These are phyloP conservation scores for Entomobrya proxima DNA, from an alignment of 2,888 invertebrate species.

Conservation along the genomic window DNA sequence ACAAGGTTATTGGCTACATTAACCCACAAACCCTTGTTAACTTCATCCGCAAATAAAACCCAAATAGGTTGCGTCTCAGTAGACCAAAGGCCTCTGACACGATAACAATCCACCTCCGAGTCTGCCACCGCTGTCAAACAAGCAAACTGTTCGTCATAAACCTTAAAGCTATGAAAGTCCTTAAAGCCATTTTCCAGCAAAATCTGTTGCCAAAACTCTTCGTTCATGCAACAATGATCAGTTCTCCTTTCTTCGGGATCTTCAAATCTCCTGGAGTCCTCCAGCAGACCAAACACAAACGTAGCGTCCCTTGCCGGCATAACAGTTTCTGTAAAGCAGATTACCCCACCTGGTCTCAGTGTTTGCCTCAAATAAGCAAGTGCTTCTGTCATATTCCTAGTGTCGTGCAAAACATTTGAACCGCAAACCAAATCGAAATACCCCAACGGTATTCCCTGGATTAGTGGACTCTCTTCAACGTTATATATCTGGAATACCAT, in stretches of 20 bases:
- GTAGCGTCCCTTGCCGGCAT: background rate
- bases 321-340: slow-evolving; percentile 32
- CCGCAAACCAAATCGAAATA: slow-evolving; percentile 51
- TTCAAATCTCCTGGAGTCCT: slow-evolving; percentile 51
- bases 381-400: slow-evolving; percentile 31
- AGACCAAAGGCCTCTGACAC: no score
- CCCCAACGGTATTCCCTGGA: slow-evolving; percentile 46
- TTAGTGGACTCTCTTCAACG: slow-evolving; percentile 52
- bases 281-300: slow-evolving; percentile 49
- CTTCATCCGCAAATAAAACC: no score
- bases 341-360: slow-evolving; percentile 27
- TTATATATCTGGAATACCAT: slow-evolving; percentile 31
- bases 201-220: background rate
- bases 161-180: background rate
- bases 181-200: background rate
- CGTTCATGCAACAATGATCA: slow-evolving; percentile 16
- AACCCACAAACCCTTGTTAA: no score
- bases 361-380: slow-evolving; percentile 26
- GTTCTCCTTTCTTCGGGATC: slow-evolving; percentile 41
- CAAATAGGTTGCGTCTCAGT: no score
- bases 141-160: background rate
- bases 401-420: slow-evolving; percentile 50
- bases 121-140: background rate
- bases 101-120: background rate
- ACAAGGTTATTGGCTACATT: no score